phyloP scores from a whole-genome alignment of 2,888 invertebrate species.

The Drosophila atroscutellata region DNA sequence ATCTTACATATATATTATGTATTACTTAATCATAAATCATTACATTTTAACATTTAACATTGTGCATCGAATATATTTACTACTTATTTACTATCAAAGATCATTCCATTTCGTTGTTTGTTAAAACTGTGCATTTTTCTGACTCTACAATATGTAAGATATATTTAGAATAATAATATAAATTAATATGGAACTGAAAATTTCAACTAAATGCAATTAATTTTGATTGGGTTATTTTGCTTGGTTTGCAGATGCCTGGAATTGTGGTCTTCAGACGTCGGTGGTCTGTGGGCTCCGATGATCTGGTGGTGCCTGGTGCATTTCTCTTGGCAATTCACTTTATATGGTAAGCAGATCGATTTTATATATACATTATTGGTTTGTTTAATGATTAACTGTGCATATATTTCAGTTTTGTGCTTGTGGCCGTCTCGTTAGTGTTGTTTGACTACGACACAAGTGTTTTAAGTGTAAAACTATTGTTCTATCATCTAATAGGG shows the following conservation, averaged over 20 bases:
- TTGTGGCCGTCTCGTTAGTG: conserved; percentile 83
- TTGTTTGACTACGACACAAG: conserved; percentile 83
- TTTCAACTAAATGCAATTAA: not conserved
- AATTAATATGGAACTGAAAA: not conserved
- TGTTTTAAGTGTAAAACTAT: conserved; percentile 83
- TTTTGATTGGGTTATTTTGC: not conserved
- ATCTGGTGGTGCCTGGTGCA: conserved; percentile 93
- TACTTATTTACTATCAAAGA: not conserved
- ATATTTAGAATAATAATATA: too few relatives aligned
- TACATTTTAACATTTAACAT: not conserved
- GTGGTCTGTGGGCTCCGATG: conserved; percentile 95
- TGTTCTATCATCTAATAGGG: conserved; percentile 85
- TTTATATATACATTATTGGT: not conserved
- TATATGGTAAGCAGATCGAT: conserved; percentile 88
- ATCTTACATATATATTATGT: not conserved
- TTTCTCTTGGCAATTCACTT: conserved; percentile 91
- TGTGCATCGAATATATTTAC: not conserved
- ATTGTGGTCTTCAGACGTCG: conserved; percentile 93
- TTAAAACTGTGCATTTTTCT: not conserved
- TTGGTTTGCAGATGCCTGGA: conserved; percentile 89
- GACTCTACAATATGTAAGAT: not conserved
- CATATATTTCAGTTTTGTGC: conserved; percentile 80
- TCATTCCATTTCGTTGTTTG: not conserved
- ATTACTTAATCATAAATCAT: not conserved
- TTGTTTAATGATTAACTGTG: not conserved